A percentile compares a stretch with the other conserved stretches of the same genome.
phyloP scores from a whole-genome alignment of 2,888 invertebrate species.

The Machimus atricapillus region DNA sequence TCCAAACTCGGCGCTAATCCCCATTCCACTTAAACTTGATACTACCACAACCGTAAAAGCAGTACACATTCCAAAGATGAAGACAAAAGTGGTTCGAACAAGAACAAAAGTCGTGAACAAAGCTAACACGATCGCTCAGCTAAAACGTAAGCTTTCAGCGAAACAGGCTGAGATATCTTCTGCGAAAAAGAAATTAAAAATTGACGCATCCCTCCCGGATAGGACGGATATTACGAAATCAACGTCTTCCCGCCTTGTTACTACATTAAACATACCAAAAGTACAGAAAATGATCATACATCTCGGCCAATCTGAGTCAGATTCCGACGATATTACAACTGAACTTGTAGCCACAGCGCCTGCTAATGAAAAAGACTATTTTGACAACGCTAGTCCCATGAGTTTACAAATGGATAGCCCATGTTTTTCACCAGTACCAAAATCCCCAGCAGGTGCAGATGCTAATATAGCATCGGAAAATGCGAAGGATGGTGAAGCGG shows the following conservation, averaged over 20 bases:
- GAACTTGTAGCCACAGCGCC: slow-evolving; percentile 29
- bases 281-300: slow-evolving; percentile 56
- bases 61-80: slow-evolving; percentile 28
- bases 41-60: not conserved
- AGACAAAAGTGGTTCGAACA: slow-evolving; percentile 25
- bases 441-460: not conserved
- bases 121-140: not conserved
- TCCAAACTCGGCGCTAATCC: not conserved
- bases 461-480: not conserved
- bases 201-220: not conserved
- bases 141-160: not conserved
- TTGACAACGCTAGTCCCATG: slow-evolving; percentile 56
- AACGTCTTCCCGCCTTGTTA: slow-evolving; percentile 50
- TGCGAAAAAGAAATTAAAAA: not conserved
- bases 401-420: slow-evolving; percentile 54
- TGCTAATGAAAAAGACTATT: slow-evolving; percentile 48
- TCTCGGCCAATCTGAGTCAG: slow-evolving; percentile 52
- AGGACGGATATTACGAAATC: not conserved
- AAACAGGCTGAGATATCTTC: not conserved
- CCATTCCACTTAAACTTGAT: not conserved
- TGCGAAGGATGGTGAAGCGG: not conserved
- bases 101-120: slow-evolving; percentile 27
- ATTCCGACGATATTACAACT: slow-evolving; percentile 48
- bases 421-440: slow-evolving; percentile 43
- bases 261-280: slow-evolving; percentile 52